phyloP scores from a whole-genome alignment of 2,797 vertebrate species.

The Monodelphis domestica region DNA sequence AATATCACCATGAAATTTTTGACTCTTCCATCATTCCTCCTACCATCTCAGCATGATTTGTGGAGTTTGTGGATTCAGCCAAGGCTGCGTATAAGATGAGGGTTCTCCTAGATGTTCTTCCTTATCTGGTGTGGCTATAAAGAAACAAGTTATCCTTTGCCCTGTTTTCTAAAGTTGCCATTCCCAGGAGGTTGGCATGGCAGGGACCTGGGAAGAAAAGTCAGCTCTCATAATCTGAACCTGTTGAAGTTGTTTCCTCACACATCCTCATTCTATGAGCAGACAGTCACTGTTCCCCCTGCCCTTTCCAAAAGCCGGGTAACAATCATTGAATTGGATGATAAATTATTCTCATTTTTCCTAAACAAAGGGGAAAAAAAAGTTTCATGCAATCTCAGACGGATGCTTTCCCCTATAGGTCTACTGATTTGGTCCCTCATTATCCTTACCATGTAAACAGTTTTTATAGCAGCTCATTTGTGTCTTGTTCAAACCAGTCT shows the following conservation, averaged over 20 bases:
- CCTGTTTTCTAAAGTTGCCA: background rate
- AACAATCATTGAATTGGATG: constrained; percentile 7
- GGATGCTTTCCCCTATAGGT: constrained; percentile 66
- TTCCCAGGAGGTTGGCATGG: background rate
- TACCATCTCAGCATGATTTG: background rate
- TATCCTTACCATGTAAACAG: constrained; percentile 30
- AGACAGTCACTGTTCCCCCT: background rate
- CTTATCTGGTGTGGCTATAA: background rate
- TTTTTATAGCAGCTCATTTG: constrained; percentile 38
- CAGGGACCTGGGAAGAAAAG: constrained; percentile 6
- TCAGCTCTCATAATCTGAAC: background rate
- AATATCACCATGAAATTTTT: background rate
- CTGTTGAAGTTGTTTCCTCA: constrained; percentile 18
- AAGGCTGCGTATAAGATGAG: background rate
- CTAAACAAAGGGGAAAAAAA: constrained; percentile 35
- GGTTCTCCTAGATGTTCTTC: too few species aligned
- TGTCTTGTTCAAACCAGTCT: constrained; percentile 34
- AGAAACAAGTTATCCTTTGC: background rate
- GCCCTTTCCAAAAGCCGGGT: background rate
- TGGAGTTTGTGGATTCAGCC: background rate
- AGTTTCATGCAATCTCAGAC: constrained; percentile 20
- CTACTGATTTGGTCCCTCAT: constrained; percentile 50
- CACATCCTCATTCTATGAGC: background rate
- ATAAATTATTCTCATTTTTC: constrained; percentile 34
- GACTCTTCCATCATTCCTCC: rapidly evolving